Base-by-base conservation (phyloP, 2,888 invertebrate species). In the Microctonus aethiopoides region DNA sequence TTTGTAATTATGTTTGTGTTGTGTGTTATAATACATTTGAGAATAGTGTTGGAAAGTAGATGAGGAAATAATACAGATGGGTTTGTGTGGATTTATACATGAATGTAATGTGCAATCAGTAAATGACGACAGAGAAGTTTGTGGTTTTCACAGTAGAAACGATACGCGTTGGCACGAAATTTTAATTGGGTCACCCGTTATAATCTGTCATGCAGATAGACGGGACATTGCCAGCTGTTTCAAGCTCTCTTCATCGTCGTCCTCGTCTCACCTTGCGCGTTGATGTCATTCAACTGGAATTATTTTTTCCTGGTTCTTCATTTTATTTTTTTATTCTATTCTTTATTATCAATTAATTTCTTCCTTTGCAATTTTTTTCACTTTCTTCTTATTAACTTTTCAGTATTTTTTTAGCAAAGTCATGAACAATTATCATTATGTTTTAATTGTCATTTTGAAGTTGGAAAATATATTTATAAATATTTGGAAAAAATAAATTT, bases 121-220 rank as follows among this genome's bases (percentile, higher is more conserved):
- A n/a, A n/a, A n/a, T n/a, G n/a, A 29, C 52, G 51, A 22, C 57
- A 29, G 56, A 51, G 57, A 57, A 32, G 36, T 36, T 46, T 46
- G 46, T 46, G 46, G 46, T 16, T 46, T 46, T n/a, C 46, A 46
- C 46, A 9, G 57, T 29, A 46, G 46, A 57, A 68, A 41, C 62
- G 62, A 68, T 68, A 68, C 64, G 51, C 24, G 74, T 24, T 74
- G 68, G 74, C 67, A 72, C 59, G 64, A 69, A 74, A 76, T 79
- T 80, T 80, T 82, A 83, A 83, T 82, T 81, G 80, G 81, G 81
- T 81, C 83, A 82, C 79, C 77, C 77, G 77, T 80, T 81, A 79
- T 79, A 80, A 83, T 82, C 78, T 78, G 80, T 80, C 80, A 80
- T 79, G 73, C 75, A 77, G 74, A 71, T 70, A 79, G 79, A 78